These are phyloP conservation scores for Microtus pennsylvanicus DNA, from an alignment of 2,113 vertebrate genomes.

Conservation along the genomic window DNA sequence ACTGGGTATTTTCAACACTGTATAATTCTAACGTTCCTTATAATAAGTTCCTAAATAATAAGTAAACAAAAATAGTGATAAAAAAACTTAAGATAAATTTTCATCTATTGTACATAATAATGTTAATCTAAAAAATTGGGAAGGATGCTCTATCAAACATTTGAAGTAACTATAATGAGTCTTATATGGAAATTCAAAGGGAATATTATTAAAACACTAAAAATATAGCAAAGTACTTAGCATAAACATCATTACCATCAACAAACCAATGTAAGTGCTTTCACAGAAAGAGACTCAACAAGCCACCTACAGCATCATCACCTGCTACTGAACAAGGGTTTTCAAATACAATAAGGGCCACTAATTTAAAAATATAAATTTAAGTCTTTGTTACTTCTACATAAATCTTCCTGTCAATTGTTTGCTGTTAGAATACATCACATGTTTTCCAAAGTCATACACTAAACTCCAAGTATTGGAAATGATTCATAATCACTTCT, in stretches of 20 bases:
- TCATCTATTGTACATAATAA: slow-evolving; percentile 17
- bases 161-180: neutral
- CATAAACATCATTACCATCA: slow-evolving; percentile 2
- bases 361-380: neutral
- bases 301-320: neutral
- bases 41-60: too few relatives aligned
- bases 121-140: neutral
- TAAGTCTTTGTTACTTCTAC: neutral
- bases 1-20: neutral
- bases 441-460: slow-evolving; percentile 35
- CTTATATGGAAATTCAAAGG: neutral
- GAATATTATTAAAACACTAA: slow-evolving; percentile 35
- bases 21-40: slow-evolving; percentile 28
- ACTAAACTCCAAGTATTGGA: slow-evolving; percentile 2
- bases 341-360: neutral
- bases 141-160: neutral
- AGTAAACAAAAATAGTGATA: slow-evolving; percentile 10
- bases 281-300: slow-evolving; percentile 41
- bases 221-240: neutral
- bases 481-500: slow-evolving; percentile 43
- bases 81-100: slow-evolving; percentile 45
- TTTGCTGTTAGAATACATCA: neutral
- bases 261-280: slow-evolving; percentile 25
- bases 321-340: slow-evolving; percentile 21
- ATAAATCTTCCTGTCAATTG: neutral